Percentiles rank a stretch among this genome's conserved stretches.
phyloP scores from a whole-genome alignment of 2,888 invertebrate species.

The Baccha elongata region DNA sequence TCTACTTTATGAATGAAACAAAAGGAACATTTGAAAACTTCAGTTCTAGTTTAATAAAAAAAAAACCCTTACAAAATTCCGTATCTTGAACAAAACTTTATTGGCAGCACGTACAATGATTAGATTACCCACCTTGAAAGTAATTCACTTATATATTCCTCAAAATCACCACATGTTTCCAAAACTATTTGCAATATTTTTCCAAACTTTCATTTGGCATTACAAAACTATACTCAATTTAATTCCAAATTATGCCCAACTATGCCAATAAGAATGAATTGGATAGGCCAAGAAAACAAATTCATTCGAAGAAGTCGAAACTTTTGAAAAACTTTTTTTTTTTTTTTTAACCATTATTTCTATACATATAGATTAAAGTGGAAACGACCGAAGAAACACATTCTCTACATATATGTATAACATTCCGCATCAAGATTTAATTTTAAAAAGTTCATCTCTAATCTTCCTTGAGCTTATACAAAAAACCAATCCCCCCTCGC shows the following conservation, averaged over 20 bases:
- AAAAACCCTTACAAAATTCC: neutral
- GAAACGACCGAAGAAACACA: conserved; percentile 34
- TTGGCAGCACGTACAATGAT: conserved; percentile 1
- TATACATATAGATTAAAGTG: conserved; percentile 16
- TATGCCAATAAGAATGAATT: conserved; percentile 5
- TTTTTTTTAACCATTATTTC: conserved; percentile 9
- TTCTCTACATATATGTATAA: conserved; percentile 33
- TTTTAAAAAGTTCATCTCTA: conserved; percentile 70
- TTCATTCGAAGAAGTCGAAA: conserved; percentile 8
- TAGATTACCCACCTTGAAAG: neutral
- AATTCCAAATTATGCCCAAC: conserved; percentile 37
- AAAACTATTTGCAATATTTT: conserved; percentile 25
- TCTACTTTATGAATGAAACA: no score
- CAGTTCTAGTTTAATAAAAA: no score
- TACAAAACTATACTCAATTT: conserved; percentile 15
- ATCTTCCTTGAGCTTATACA: conserved; percentile 47
- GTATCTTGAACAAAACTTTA: neutral
- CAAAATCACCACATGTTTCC: conserved; percentile 17
- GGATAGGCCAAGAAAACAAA: conserved; percentile 17
- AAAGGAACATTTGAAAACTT: no score
- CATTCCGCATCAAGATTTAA: conserved; percentile 65
- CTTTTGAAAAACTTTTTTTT: conserved; percentile 5
- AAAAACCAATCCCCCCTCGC: neutral
- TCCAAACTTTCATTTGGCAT: conserved; percentile 17
- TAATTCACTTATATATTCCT: neutral